Evolutionary conservation across 30 jellyfish, hydroid and myxozoan species (phyloP), one percentile per base, ranked within the genome.

Genomic region (Clytia hemisphaerica): DNA sequence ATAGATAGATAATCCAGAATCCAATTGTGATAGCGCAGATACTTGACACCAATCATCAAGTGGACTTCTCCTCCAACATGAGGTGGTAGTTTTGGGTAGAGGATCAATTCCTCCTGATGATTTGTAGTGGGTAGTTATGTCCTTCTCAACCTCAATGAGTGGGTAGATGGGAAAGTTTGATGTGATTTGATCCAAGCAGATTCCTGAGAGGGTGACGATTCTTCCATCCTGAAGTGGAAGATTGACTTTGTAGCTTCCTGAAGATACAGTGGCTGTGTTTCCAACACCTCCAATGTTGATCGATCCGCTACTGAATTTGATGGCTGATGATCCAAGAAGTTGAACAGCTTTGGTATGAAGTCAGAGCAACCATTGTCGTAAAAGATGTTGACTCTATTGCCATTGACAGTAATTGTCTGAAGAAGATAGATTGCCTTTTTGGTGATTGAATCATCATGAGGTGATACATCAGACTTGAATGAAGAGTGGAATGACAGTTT

Each of bases 51-150:
- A 7, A 67, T 42, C 80, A 67, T 67, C 60, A 67, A 46, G 27
- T 67, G 75, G 7, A 67, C 53, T 0, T 47, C 80, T n/a, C 80
- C 75, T 25, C 76, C 33, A 37, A 16, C 67, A 19, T n/a, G 6
- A 30, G 71, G 71, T 63, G 76, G 61, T 30, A 26, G 71, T n/a
- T 32, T 51, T 16, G 15, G 1, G 66, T 14, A 51, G 66, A 14
- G 66, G 66, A 16, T 51, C 14, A 14, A 31, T 51, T 51, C 66
- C 28, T 51, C 66, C 66, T 14, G 14, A 14, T 16, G 66, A n/a
- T 51, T 12, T 16, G 66, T 51, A 24, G 24, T 12, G 14, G 31
- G 16, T 24, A 31, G 24, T 24, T 22, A 51, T 24, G 31, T 51
- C 0, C 66, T 24, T 51, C 31, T 51, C 66, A 51, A 51, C 66